phyloP scores from a whole-genome alignment of 2,113 vertebrate species.

The Pyrgilauda ruficollis region DNA sequence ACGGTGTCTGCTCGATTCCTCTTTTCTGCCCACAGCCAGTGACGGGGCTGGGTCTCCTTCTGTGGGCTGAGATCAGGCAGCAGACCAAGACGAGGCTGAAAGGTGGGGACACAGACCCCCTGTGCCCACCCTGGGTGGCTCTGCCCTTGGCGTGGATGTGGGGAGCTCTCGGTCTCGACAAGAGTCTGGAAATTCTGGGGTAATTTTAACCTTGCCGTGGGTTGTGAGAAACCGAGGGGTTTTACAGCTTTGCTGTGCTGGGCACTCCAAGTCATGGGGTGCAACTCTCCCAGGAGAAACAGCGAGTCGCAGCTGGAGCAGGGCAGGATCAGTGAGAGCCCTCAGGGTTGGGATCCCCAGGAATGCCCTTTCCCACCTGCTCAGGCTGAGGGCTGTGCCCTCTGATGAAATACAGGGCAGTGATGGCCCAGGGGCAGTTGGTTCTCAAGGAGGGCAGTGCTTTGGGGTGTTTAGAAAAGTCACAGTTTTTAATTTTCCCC shows the following conservation, averaged over 20 bases:
- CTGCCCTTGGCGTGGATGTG: neutral
- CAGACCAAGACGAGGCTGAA: neutral
- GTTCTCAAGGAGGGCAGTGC: neutral
- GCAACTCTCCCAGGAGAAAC: neutral
- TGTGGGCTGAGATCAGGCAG: neutral
- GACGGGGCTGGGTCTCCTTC: neutral
- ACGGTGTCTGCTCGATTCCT: neutral
- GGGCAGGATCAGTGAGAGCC: fast-evolving
- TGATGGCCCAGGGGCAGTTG: neutral
- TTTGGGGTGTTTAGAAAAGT: neutral
- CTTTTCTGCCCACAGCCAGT: neutral
- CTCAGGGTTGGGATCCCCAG: neutral
- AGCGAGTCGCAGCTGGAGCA: neutral
- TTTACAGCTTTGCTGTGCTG: conserved; percentile 3
- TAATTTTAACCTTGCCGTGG: conserved; percentile 43
- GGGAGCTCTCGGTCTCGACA: neutral
- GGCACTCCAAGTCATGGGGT: neutral
- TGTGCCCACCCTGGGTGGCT: neutral
- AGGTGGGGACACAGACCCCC: fast-evolving
- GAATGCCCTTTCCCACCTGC: neutral
- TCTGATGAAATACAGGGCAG: neutral
- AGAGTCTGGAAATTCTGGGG: conserved; percentile 55
- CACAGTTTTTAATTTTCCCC: neutral
- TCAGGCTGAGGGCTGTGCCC: neutral
- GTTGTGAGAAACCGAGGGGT: conserved; percentile 56